Conservation (phyloP, 2,113 vertebrate species). For the Odocoileus hemionus region DNA sequence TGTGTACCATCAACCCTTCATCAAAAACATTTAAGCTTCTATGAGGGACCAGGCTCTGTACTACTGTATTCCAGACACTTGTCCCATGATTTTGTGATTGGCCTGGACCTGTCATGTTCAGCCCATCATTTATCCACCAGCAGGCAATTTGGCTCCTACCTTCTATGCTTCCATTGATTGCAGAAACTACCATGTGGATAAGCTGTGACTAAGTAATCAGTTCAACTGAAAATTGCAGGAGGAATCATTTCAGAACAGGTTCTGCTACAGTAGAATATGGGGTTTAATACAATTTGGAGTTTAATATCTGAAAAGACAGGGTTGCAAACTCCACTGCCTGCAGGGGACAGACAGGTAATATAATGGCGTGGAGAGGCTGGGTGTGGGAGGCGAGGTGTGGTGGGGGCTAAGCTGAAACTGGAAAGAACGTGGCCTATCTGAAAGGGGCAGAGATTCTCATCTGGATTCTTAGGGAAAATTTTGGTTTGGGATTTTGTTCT, state of each 20-base stretch:
- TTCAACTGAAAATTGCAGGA: slow-evolving; percentile 11
- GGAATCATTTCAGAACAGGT: slow-evolving; percentile 23
- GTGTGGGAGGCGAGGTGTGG: neutral
- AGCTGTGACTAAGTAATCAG: slow-evolving; percentile 21
- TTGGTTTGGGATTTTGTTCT: neutral
- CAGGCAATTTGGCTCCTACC: neutral
- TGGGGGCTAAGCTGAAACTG: neutral
- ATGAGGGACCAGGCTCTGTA: neutral
- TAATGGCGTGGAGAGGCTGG: neutral
- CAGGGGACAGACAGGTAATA: neutral
- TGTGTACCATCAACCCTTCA: neutral
- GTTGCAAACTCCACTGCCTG: neutral
- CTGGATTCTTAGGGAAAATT: neutral
- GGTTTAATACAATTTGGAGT: slow-evolving; percentile 17
- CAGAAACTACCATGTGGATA: neutral
- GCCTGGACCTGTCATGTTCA: neutral
- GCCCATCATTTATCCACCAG: neutral
- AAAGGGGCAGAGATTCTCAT: neutral
- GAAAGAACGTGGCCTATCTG: neutral
- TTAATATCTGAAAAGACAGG: neutral
- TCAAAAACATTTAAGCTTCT: neutral
- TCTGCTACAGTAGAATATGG: neutral
- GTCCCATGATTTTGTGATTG: neutral
- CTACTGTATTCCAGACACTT: neutral
- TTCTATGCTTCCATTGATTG: neutral